Evolutionary conservation across 37 sponge, comb jelly and placozoan genomes (phyloP), one percentile per base, ranked within the genome.

Genomic region (Petrosia ficiformis): DNA sequence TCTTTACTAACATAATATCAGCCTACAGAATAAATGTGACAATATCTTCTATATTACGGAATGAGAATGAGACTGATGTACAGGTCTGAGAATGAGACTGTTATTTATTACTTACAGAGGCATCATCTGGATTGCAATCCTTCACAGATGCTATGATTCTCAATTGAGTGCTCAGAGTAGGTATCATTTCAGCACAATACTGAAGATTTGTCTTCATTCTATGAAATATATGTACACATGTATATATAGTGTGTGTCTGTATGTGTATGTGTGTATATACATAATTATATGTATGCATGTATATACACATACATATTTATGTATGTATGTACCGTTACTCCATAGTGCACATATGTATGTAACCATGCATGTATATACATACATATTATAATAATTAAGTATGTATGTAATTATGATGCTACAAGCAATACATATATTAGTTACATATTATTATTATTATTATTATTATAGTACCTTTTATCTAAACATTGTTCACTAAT

Each of bases 111-210:
- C 94, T 77, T n/a, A 93, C 94, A 4, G 92, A 91, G 24, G 70
- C 69, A 42, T 95, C 92, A 65, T 76, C 74, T 22, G 89, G 96
- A 6, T 89, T 84, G 25, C 89, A 76, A 26, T 86, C 85, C 74
- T 95, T 95, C 28, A 95, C 96, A 16, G 89, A 80, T 1, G 92
- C 86, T 32, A 95, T 65, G 71, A 95, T 95, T 22, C 82, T 56
- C 41, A 95, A 80, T 77, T 95, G 96, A 25, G 79, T 89, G 65
- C 82, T 91, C 34, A 87, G 77, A 24, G 96, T 95, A 44, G 96
- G 96, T 25, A 95, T 91, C 80, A 88, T 81, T 68, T 91, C 96
- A 21, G 92, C 96, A 79, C 79, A 85, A 64, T 77, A 44, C 26
- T 78, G 63, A 40, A 95, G 82, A 71, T 87, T 82, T 1, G 71